These are phyloP conservation scores for Pelobates cultripes DNA, from an alignment of 2,797 vertebrate genomes.

Conservation along the genomic window DNA sequence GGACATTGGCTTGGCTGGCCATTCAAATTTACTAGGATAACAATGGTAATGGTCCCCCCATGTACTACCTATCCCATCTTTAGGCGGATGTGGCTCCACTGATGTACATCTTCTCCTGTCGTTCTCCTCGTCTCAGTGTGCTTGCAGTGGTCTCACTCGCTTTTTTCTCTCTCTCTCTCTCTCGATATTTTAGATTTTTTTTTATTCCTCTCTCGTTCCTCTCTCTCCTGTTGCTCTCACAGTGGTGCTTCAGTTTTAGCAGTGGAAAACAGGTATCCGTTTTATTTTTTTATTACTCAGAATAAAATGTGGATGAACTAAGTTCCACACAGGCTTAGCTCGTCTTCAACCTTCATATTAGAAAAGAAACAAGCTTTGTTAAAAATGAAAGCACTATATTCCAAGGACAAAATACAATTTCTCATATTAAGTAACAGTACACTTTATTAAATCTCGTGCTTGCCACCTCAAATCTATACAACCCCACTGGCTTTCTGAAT, in stretches of 20 bases:
- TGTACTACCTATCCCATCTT: slow-evolving; percentile 65
- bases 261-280: slow-evolving; percentile 99
- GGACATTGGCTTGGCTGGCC: slow-evolving; percentile 68
- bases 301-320: slow-evolving; percentile 99
- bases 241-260: slow-evolving; percentile 99
- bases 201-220: slow-evolving; percentile 70
- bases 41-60: slow-evolving; percentile 64
- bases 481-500: too few species aligned
- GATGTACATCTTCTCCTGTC: slow-evolving; percentile 71
- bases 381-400: too few species aligned
- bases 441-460: too few species aligned
- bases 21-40: slow-evolving; percentile 65
- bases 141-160: slow-evolving; percentile 76
- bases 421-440: too few species aligned
- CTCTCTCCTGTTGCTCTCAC: slow-evolving; percentile 96
- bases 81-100: slow-evolving; percentile 57
- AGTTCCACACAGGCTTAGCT: slow-evolving; percentile 97
- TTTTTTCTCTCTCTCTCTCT: slow-evolving; percentile 64
- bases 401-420: too few species aligned
- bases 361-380: neutral
- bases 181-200: slow-evolving; percentile 50
- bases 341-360: slow-evolving; percentile 83
- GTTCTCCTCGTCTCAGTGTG: slow-evolving; percentile 75
- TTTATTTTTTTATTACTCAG: slow-evolving; percentile 99
- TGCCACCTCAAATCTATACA: too few species aligned